These are phyloP conservation scores for Cryptus armator DNA, from an alignment of 2,888 invertebrate species.

Conservation along the genomic window DNA sequence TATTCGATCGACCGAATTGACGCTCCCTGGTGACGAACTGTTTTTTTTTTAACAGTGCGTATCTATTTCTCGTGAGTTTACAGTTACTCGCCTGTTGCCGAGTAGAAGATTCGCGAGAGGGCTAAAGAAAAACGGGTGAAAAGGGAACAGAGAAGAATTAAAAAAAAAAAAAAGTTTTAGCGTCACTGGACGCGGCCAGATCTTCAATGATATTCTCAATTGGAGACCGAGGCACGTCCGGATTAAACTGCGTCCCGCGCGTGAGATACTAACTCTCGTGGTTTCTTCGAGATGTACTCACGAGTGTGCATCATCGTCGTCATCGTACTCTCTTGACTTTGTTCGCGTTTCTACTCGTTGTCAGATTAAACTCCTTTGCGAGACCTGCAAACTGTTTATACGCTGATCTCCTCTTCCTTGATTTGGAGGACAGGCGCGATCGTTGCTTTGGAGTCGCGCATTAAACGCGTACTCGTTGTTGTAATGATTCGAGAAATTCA, in stretches of 20 bases:
- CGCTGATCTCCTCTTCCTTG: constrained; percentile 41
- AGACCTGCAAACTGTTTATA: constrained; percentile 49
- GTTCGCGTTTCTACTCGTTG: background rate
- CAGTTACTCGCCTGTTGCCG: background rate
- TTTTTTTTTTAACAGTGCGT: background rate
- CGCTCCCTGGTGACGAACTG: no score
- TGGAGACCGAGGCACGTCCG: constrained; percentile 66
- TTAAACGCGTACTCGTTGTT: no score
- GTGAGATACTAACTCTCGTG: constrained; percentile 9
- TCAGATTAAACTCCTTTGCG: constrained; percentile 37
- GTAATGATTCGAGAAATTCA: no score
- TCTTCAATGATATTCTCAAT: constrained; percentile 66
- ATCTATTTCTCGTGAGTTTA: background rate
- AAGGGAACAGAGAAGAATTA: constrained; percentile 13
- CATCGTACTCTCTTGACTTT: background rate
- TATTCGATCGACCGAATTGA: no score
- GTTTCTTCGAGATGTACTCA: constrained; percentile 32
- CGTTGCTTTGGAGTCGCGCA: background rate
- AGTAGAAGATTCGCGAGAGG: background rate
- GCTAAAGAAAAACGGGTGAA: constrained; percentile 2
- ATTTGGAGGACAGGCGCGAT: constrained; percentile 2
- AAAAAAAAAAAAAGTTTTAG: constrained; percentile 48
- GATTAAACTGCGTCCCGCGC: constrained; percentile 67
- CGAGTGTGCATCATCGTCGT: constrained; percentile 45
- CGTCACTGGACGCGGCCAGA: constrained; percentile 67